A percentile compares a stretch with the other conserved stretches of the same genome.
Conservation (phyloP, 1,140 invertebrate genomes). For the Drosophila bocki region DNA sequence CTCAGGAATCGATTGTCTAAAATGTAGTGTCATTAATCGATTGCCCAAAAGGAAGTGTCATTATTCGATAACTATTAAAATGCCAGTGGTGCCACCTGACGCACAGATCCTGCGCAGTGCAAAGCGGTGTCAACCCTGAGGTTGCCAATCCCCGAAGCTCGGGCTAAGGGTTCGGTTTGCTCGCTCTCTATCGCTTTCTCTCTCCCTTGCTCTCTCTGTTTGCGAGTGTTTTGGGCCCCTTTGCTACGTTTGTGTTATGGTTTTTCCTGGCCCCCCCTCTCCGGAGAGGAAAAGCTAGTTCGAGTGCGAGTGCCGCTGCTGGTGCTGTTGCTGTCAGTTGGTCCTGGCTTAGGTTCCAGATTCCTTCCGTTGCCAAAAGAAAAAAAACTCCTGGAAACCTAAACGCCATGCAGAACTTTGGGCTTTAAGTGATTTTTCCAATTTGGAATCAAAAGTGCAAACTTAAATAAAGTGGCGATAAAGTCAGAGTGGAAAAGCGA, state of each 20-base stretch:
- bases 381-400: not conserved
- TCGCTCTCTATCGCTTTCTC: not conserved
- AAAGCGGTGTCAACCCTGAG: constrained; percentile 4
- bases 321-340: constrained; percentile 31
- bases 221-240: constrained; percentile 42
- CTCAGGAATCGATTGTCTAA: not conserved
- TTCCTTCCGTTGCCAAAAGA: constrained; percentile 4
- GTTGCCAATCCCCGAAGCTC: not conserved
- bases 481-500: constrained; percentile 20
- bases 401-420: constrained; percentile 9
- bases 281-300: constrained; percentile 38
- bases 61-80: not conserved
- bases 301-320: constrained; percentile 44
- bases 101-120: constrained; percentile 24
- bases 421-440: constrained; percentile 8
- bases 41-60: too few species aligned
- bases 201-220: constrained; percentile 6
- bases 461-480: not conserved
- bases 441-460: constrained; percentile 14
- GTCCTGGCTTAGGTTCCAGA: constrained; percentile 11
- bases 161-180: constrained; percentile 13
- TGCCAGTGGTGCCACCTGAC: constrained; percentile 23
- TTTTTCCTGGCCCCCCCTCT: constrained; percentile 34
- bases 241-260: constrained; percentile 56
- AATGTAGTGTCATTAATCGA: not conserved